Conservation (phyloP, 2,888 invertebrate genomes). For the Seira ritae region DNA sequence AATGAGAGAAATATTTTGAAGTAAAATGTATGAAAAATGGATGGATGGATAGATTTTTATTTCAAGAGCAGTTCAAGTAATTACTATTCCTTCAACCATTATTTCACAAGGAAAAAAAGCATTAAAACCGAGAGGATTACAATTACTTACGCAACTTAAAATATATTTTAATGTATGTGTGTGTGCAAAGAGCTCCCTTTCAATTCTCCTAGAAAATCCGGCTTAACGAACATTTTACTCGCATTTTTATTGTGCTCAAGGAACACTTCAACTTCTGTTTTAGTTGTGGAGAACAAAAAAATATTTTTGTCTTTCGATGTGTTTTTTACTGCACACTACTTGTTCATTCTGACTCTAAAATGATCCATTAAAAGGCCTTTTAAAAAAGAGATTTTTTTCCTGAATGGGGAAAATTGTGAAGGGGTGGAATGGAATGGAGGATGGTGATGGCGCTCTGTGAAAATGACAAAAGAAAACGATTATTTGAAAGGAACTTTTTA, state of each 20-base stretch:
- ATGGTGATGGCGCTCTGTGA: conserved; percentile 8
- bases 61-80: conserved; percentile 40
- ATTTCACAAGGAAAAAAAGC: conserved; percentile 27
- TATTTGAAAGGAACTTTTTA: conserved; percentile 53
- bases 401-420: too few relatives aligned
- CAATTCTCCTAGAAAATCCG: conserved; percentile 26
- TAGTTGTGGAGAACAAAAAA: conserved; percentile 17
- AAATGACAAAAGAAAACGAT: conserved; percentile 41
- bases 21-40: conserved; percentile 9
- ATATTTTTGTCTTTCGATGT: conserved; percentile 3
- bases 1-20: background rate
- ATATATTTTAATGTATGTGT: too few relatives aligned
- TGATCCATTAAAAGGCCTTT: too few relatives aligned
- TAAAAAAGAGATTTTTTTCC: too few relatives aligned
- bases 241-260: conserved; percentile 34
- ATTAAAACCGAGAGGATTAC: conserved; percentile 49
- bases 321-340: background rate
- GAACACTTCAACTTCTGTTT: conserved; percentile 21
- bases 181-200: too few relatives aligned
- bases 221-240: background rate
- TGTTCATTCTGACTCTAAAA: too few relatives aligned
- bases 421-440: too few relatives aligned
- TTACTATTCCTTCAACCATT: too few relatives aligned
- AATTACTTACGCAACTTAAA: conserved; percentile 55
- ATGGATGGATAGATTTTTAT: conserved; percentile 37